Conservation (phyloP, 2,797 vertebrate genomes). For the Sparus aurata region DNA sequence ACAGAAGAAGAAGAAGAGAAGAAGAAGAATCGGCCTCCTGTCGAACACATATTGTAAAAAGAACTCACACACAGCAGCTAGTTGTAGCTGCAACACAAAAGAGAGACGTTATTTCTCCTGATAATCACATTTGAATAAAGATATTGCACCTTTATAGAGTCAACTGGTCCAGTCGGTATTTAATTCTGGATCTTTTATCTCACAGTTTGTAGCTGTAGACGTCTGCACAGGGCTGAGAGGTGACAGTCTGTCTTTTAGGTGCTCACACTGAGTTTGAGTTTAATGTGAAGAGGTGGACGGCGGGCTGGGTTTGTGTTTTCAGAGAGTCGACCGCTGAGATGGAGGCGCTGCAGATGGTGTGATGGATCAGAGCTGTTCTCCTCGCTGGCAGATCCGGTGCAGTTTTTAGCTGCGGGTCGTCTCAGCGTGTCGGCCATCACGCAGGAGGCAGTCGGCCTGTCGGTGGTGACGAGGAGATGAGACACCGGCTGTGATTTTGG, state of each 20-base stretch:
- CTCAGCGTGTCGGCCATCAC: conserved; percentile 20
- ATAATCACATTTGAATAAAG: no score
- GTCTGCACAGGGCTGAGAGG: neutral
- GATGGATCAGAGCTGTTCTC: conserved; percentile 42
- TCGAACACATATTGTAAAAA: no score
- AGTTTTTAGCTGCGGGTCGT: conserved; percentile 39
- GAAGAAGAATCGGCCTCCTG: no score
- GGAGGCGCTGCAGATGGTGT: conserved; percentile 15
- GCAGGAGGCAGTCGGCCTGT: conserved; percentile 28
- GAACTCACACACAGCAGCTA: no score
- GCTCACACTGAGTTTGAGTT: neutral
- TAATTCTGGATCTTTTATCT: no score
- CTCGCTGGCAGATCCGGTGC: conserved; percentile 46
- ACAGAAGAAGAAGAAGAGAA: no score
- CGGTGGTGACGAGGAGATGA: conserved; percentile 22
- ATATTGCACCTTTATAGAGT: no score
- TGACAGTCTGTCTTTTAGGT: neutral
- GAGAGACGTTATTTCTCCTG: no score
- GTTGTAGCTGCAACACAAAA: no score
- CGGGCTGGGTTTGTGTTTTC: neutral
- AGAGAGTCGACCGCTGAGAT: conserved; percentile 14
- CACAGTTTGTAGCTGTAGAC: neutral
- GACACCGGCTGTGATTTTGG: conserved; percentile 13
- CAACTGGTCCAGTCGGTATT: no score
- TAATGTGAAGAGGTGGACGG: neutral